These are phyloP conservation scores for Clupea harengus DNA, from an alignment of 2,113 vertebrate genomes.

Conservation along the genomic window DNA sequence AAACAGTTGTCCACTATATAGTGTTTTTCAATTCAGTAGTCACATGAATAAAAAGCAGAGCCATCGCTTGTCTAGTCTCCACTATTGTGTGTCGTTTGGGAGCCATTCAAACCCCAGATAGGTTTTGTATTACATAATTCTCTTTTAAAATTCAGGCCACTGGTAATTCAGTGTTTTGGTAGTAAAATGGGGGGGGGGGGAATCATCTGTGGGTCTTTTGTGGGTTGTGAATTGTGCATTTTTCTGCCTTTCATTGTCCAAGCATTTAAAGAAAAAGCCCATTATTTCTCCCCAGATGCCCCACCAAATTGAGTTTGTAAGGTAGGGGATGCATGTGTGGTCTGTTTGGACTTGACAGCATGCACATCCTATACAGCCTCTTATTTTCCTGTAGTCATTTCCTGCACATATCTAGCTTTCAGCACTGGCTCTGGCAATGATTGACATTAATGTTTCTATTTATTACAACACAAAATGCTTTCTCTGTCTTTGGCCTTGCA, in stretches of 20 bases:
- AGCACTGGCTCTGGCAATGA: too few relatives aligned
- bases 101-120: neutral
- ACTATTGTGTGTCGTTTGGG: neutral
- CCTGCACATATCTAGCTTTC: too few relatives aligned
- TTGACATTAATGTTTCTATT: too few relatives aligned
- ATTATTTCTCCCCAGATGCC: constrained; percentile 12
- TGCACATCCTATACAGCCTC: too few relatives aligned
- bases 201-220: neutral
- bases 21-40: neutral
- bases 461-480: too few relatives aligned
- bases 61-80: neutral
- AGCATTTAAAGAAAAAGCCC: constrained; percentile 2
- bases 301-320: neutral
- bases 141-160: neutral
- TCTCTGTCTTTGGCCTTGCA: too few relatives aligned
- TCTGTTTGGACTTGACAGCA: neutral
- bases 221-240: constrained; percentile 1
- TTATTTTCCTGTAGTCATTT: too few relatives aligned
- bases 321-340: neutral
- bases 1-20: neutral
- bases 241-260: neutral
- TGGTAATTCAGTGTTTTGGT: constrained; percentile 10
- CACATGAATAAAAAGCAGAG: neutral
- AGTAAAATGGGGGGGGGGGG: neutral
- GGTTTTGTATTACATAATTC: constrained; percentile 10